Evolutionary conservation across 2,888 invertebrate species (phyloP), one percentile per base, ranked within the genome.

Genomic region (Atrina japonica): DNA sequence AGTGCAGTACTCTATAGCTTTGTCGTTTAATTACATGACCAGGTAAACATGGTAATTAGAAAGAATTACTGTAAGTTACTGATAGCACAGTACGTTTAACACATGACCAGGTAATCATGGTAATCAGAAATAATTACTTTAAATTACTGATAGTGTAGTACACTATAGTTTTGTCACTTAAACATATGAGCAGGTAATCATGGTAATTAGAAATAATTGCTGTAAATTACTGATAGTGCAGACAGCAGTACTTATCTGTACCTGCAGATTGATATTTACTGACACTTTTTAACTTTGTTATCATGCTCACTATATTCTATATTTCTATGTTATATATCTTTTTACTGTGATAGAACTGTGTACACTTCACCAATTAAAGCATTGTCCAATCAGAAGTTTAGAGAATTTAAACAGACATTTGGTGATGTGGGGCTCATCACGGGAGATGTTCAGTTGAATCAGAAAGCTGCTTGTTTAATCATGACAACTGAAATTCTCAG

Each of bases 331-430:
- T 35, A 7, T 35, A 5, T 35, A 9, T 11, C 49, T 18, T 49
- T 6, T 59, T 11, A 41, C 49, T 60, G 23, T 78, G 76, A 1
- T 76, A 90, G 91, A 67, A 88, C 88, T n/a, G 89, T 99, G 76
- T 99, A 99, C 91, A 99, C 99, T 0, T 99, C 99, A 0, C 99
- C 99, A 0, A 99, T 99, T 79, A 99, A 99, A 92, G 99, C 99
- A 0, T 91, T 99, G 1, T 99, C 99, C 0, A 99, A 99, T 92
- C 99, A 99, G 90, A 99, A 99, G 90, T 99, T 97, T 91, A 94
- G 98, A 30, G 99, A 99, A 87, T 99, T 99, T 90, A 97, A 96
- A 89, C 94, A 94, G 66, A 94, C 94, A 65, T 99, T 99, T 87
- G 80, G 64, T 18, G 90, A 90, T 74, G 90, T 91, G 2, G 91